Evolutionary conservation across 2,113 vertebrate genomes (phyloP).

Genomic region (Hydrochoerus hydrochaeris): DNA sequence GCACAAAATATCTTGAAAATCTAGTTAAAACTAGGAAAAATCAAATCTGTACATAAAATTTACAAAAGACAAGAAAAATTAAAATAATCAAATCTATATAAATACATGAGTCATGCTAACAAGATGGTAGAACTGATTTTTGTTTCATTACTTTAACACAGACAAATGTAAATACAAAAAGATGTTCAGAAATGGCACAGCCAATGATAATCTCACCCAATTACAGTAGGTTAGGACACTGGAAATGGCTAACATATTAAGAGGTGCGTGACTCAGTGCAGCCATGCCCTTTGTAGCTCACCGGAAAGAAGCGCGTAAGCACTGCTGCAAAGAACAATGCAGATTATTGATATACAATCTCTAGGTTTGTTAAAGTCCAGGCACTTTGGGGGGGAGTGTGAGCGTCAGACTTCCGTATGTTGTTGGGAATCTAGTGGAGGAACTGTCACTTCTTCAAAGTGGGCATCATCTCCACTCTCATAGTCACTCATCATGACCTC

Average conservation of each 20-base stretch:
- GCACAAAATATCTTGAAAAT: slow-evolving; percentile 95
- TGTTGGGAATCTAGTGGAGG: slow-evolving; percentile 95
- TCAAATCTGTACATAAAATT: slow-evolving; percentile 99
- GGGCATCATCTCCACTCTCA: slow-evolving; percentile 95
- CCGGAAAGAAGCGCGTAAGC: slow-evolving; percentile 75
- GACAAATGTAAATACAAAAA: slow-evolving; percentile 82
- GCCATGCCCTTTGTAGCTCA: slow-evolving; percentile 84
- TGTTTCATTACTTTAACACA: slow-evolving; percentile 75
- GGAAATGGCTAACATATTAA: slow-evolving; percentile 76
- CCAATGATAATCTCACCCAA: slow-evolving; percentile 71
- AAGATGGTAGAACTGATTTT: slow-evolving; percentile 79
- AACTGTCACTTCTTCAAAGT: slow-evolving; percentile 91
- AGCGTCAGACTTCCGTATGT: slow-evolving; percentile 98
- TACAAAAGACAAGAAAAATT: slow-evolving; percentile 90
- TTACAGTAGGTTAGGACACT: slow-evolving; percentile 80
- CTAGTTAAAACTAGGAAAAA: slow-evolving; percentile 94
- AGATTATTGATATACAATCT: slow-evolving; percentile 57
- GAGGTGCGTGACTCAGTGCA: slow-evolving; percentile 79
- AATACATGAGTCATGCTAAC: slow-evolving; percentile 93
- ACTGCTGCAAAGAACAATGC: slow-evolving; percentile 65
- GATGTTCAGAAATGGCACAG: slow-evolving; percentile 81
- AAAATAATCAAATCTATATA: slow-evolving; percentile 92
- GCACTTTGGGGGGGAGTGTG: slow-evolving; percentile 94
- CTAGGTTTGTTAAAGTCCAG: slow-evolving; percentile 89
- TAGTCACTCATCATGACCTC: slow-evolving; percentile 98